Percentiles rank a stretch among this genome's conserved stretches.
Conservation (phyloP, 1,140 invertebrate genomes). For the Drosophila bocqueti region DNA sequence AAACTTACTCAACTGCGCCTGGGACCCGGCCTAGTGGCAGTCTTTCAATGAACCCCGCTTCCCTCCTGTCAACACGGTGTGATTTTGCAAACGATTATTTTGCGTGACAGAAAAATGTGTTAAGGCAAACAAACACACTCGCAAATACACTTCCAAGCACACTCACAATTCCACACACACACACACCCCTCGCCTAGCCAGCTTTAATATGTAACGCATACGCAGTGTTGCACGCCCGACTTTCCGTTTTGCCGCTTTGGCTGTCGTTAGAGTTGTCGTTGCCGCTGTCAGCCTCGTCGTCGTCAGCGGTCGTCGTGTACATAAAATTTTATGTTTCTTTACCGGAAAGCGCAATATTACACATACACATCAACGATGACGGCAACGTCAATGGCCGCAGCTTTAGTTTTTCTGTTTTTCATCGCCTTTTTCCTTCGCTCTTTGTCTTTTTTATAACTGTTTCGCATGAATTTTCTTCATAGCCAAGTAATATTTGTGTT, state of each 20-base stretch:
- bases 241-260: constrained; percentile 32
- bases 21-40: constrained; percentile 17
- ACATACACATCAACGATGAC: constrained; percentile 61
- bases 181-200: neutral
- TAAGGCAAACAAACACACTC: constrained; percentile 38
- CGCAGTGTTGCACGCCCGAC: constrained; percentile 71
- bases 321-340: constrained; percentile 82
- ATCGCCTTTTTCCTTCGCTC: constrained; percentile 11
- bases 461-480: constrained; percentile 67
- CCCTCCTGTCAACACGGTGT: constrained; percentile 64
- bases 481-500: constrained; percentile 7
- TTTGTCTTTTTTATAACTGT: constrained; percentile 62
- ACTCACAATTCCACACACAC: neutral
- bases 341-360: constrained; percentile 79
- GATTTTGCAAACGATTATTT: constrained; percentile 83
- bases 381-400: constrained; percentile 52
- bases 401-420: constrained; percentile 58
- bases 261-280: constrained; percentile 37
- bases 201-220: constrained; percentile 78
- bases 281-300: constrained; percentile 34
- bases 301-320: constrained; percentile 69
- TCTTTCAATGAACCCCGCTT: constrained; percentile 9
- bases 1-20: constrained; percentile 7
- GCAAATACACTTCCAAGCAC: neutral
- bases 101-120: constrained; percentile 82